phyloP scores from a whole-genome alignment of 2,113 vertebrate species.

The Chascanopsetta lugubris region DNA sequence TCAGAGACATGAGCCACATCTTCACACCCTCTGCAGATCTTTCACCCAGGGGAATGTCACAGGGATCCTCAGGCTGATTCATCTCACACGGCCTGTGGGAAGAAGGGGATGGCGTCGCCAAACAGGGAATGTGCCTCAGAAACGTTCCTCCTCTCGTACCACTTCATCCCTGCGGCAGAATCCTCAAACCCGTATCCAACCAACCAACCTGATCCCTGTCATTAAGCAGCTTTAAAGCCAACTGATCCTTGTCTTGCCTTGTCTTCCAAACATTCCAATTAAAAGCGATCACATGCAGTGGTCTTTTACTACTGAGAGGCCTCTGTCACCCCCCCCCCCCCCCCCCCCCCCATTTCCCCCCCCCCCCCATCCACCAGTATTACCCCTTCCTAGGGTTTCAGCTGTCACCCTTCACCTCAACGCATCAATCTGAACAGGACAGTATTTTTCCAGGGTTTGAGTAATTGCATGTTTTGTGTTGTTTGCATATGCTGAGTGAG shows the following conservation, averaged over 20 bases:
- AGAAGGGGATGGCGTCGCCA: conserved; percentile 27
- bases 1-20: conserved; percentile 15
- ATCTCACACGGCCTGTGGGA: conserved; percentile 12
- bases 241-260: conserved; percentile 62
- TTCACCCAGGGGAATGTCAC: conserved; percentile 2
- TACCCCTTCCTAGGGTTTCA: conserved; percentile 72
- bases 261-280: conserved; percentile 75
- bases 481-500: conserved; percentile 28
- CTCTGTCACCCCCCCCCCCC: conserved; percentile 61
- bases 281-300: conserved; percentile 71
- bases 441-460: conserved; percentile 27
- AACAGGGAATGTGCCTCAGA: conserved; percentile 26
- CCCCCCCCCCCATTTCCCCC: conserved; percentile 1
- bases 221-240: conserved; percentile 72
- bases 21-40: neutral
- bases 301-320: conserved; percentile 66
- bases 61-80: neutral
- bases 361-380: conserved; percentile 21
- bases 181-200: conserved; percentile 45
- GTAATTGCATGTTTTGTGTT: conserved; percentile 47
- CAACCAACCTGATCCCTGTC: conserved; percentile 70
- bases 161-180: conserved; percentile 27
- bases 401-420: conserved; percentile 57
- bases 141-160: conserved; percentile 28
- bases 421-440: conserved; percentile 63